Conservation (phyloP, 2,888 invertebrate species). For the Opisthograptis luteolata region DNA sequence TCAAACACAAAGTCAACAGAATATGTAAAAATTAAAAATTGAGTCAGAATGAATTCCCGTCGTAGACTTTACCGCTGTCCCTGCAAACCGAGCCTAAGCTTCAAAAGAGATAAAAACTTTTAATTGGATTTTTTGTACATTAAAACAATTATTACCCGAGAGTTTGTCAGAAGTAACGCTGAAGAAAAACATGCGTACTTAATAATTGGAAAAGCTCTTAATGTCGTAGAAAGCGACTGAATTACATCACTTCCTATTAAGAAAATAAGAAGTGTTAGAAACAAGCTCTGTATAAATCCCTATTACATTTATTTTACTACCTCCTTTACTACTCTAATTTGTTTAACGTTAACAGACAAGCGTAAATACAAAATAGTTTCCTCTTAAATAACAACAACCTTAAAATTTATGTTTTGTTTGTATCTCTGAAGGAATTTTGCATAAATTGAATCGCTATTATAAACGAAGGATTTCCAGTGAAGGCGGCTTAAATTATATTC, state of each 20-base stretch:
- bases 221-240: background rate
- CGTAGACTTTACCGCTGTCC: constrained; percentile 39
- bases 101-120: constrained; percentile 70
- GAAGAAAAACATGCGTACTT: constrained; percentile 55
- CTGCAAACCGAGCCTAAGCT: constrained; percentile 63
- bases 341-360: constrained; percentile 3
- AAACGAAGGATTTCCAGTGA: constrained; percentile 26
- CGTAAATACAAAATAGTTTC: background rate
- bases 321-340: background rate
- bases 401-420: constrained; percentile 13
- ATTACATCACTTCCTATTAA: background rate
- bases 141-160: constrained; percentile 70
- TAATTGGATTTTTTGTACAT: constrained; percentile 75
- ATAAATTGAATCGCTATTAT: constrained; percentile 31
- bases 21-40: constrained; percentile 47
- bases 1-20: constrained; percentile 26
- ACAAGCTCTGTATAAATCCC: background rate
- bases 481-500: constrained; percentile 52
- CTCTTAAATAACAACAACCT: background rate
- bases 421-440: constrained; percentile 24
- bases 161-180: constrained; percentile 57
- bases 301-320: background rate
- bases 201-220: constrained; percentile 27
- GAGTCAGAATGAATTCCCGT: constrained; percentile 48
- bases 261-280: too few relatives aligned